phyloP scores from a whole-genome alignment of 2,888 invertebrate genomes.

The Anoncus sp. region DNA sequence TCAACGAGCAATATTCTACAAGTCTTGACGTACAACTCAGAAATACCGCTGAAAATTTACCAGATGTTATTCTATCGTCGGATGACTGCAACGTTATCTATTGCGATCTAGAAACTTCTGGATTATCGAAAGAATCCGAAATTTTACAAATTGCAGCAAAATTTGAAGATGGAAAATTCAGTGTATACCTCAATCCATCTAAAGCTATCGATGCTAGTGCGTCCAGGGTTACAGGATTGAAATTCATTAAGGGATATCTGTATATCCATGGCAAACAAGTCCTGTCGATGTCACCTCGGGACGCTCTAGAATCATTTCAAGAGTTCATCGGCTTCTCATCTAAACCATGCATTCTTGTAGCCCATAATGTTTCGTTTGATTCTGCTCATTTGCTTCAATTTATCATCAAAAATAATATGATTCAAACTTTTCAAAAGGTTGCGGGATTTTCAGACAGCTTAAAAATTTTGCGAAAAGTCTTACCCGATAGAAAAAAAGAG shows the following conservation, averaged over 20 bases:
- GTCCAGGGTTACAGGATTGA: slow-evolving; percentile 55
- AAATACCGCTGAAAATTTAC: slow-evolving; percentile 12
- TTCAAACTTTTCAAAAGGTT: slow-evolving; percentile 49
- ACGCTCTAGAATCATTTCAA: slow-evolving; percentile 38
- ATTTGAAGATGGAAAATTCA: slow-evolving; percentile 54
- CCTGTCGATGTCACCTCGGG: slow-evolving; percentile 22
- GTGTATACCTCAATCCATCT: slow-evolving; percentile 61
- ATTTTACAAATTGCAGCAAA: slow-evolving; percentile 68
- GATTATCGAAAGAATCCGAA: slow-evolving; percentile 55
- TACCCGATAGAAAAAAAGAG: slow-evolving; percentile 11
- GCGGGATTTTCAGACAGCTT: slow-evolving; percentile 56
- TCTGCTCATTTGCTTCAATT: slow-evolving; percentile 41
- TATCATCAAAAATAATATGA: slow-evolving; percentile 41
- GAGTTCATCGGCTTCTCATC: slow-evolving; percentile 30
- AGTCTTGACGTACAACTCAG: not conserved
- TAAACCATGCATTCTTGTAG: slow-evolving; percentile 52
- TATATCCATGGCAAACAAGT: slow-evolving; percentile 54
- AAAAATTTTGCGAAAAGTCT: slow-evolving; percentile 32
- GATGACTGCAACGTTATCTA: slow-evolving; percentile 59
- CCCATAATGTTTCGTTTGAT: slow-evolving; percentile 59
- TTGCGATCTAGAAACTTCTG: slow-evolving; percentile 69
- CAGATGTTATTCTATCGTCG: slow-evolving; percentile 1
- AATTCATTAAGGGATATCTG: slow-evolving; percentile 50
- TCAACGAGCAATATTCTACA: slow-evolving; percentile 23
- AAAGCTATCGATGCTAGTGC: slow-evolving; percentile 55